phyloP scores from a whole-genome alignment of 2,113 vertebrate species.

The Barnardius zonarius region DNA sequence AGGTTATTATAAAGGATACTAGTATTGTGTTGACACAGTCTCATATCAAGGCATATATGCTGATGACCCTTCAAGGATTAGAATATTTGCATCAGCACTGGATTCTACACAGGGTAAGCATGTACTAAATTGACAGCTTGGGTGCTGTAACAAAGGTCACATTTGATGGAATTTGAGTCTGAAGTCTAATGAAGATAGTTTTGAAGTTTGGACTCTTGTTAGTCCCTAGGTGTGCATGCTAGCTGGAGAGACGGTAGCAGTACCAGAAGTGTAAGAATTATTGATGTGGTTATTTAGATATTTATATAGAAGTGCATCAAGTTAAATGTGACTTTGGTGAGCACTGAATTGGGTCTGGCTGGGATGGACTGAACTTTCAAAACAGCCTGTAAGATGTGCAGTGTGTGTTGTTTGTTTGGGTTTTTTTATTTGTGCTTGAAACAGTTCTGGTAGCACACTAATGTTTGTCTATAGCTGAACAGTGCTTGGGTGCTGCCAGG shows the following conservation, averaged over 20 bases:
- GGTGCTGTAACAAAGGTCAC: neutral
- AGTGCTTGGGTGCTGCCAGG: neutral
- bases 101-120: constrained; percentile 94
- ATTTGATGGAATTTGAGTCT: neutral
- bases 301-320: neutral
- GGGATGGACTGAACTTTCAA: neutral
- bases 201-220: neutral
- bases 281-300: neutral
- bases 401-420: neutral
- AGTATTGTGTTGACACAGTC: constrained; percentile 93
- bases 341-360: neutral
- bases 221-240: neutral
- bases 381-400: rapidly evolving
- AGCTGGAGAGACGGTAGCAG: neutral
- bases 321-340: neutral
- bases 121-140: neutral
- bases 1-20: constrained; percentile 98
- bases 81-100: constrained; percentile 96
- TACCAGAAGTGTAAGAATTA: neutral
- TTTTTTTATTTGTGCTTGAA: neutral
- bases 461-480: neutral
- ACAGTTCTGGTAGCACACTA: neutral
- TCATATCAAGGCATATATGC: constrained; percentile 95
- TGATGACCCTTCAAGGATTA: constrained; percentile 97
- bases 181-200: neutral